These are phyloP conservation scores for Plotosus lineatus DNA, from an alignment of 2,113 vertebrate genomes.

Conservation along the genomic window DNA sequence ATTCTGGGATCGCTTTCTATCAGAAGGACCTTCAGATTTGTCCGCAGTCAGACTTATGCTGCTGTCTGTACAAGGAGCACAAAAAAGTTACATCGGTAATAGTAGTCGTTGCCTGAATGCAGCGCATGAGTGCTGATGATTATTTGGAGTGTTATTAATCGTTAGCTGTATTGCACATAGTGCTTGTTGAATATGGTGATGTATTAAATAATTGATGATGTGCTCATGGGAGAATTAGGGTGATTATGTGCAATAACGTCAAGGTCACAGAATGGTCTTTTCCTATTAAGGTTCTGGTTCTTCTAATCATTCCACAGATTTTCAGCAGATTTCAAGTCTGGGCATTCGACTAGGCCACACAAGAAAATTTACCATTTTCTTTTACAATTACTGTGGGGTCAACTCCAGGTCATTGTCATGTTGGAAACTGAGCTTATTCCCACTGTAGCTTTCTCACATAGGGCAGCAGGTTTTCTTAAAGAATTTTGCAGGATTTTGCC, in stretches of 20 bases:
- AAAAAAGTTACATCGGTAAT: neutral
- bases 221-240: neutral
- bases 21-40: neutral
- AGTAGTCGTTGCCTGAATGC: neutral
- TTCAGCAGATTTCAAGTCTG: too few relatives aligned
- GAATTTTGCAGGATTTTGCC: too few relatives aligned
- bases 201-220: neutral
- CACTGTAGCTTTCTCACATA: too few relatives aligned
- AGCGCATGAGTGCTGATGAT: neutral
- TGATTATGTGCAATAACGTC: neutral
- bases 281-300: neutral
- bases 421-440: too few relatives aligned
- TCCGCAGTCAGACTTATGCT: neutral
- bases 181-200: neutral
- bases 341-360: too few relatives aligned
- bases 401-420: too few relatives aligned
- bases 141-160: neutral
- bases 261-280: neutral
- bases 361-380: too few relatives aligned
- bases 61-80: neutral
- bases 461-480: too few relatives aligned
- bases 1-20: neutral
- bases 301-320: too few relatives aligned
- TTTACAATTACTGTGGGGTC: too few relatives aligned
- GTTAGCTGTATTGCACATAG: neutral